Base-by-base conservation (phyloP, 2,797 vertebrate genomes). In the Chaetodon trifasciatus region DNA sequence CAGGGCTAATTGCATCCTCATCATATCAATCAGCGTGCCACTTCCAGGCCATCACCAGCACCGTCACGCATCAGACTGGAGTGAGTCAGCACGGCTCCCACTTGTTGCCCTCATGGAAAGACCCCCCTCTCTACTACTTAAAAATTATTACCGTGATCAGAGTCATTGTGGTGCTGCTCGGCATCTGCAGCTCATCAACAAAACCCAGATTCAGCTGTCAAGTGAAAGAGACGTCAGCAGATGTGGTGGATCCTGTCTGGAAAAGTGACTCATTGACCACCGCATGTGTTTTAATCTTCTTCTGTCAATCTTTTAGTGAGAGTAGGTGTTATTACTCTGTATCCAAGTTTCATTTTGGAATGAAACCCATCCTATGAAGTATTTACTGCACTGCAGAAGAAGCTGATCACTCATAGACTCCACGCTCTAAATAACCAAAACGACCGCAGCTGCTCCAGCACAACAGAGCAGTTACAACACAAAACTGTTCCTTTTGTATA, bases 21-120 rank as follows among this genome's bases (percentile, higher is more conserved):
- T 89, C 81, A 67, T 74, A 90, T 89, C 83, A 80, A 83, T 89
- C 84, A 85, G 69, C 8, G 5, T 9, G 66, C 78, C 84, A 80
- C 86, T 89, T 74, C 28, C 67, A 62, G 64, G 61, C 53, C 55
- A n/a, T 40, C 68, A 0, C 64, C 67, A 42, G 46, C 63, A 6
- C 39, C 32, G 2, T 64, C 71, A 39, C 65, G 49, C 9, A 12
- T 47, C 55, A 47, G 37, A 70, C 70, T 24, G 53, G 28, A 78
- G 72, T 32, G 55, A 82, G 40, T 44, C 9, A 1, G 49, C 60
- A 24, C 17, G 47, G 13, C 17, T 62, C 49, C 9, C 49, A 61
- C 49, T 61, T 64, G 79, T 74, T 74, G 56, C 53, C 46, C 39
- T 40, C 19, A 2, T 2, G 3, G 16, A 74, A 76, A 28, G 3